These are phyloP conservation scores for Ophraella communa DNA, from an alignment of 2,888 invertebrate genomes.

Conservation along the genomic window DNA sequence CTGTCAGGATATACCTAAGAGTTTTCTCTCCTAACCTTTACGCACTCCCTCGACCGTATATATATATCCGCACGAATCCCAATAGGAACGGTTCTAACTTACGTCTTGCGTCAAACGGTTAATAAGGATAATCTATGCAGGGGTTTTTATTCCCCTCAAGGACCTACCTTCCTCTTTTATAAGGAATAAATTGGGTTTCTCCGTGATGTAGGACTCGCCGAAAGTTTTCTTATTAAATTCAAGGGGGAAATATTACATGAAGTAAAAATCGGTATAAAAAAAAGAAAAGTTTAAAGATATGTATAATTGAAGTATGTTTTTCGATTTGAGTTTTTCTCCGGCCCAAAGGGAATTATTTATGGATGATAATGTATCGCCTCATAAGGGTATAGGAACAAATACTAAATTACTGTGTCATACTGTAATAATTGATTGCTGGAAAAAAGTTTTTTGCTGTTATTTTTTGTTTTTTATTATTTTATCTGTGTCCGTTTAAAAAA, in stretches of 20 bases:
- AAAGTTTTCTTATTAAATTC: conserved; percentile 30
- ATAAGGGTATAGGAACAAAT: too few species aligned
- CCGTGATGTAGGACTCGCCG: conserved; percentile 26
- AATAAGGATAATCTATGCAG: conserved; percentile 40
- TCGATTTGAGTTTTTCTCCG: background rate
- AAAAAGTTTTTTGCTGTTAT: too few species aligned
- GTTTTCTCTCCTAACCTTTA: conserved; percentile 28
- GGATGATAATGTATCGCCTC: too few species aligned
- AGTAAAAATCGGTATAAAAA: background rate
- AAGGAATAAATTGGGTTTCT: conserved; percentile 31
- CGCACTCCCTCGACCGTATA: conserved; percentile 29
- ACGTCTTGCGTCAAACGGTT: conserved; percentile 35
- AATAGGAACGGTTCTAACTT: conserved; percentile 31
- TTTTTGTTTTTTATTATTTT: too few species aligned
- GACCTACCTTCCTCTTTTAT: conserved; percentile 29
- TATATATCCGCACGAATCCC: conserved; percentile 32
- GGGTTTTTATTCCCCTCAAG: conserved; percentile 29
- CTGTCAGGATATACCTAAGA: conserved; percentile 23
- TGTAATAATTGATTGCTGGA: too few species aligned
- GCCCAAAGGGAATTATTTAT: too few species aligned
- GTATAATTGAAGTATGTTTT: background rate
- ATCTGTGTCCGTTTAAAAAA: too few species aligned
- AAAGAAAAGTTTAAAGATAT: background rate
- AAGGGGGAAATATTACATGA: background rate
- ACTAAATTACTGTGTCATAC: too few species aligned